These are phyloP conservation scores for Laticauda colubrina DNA, from an alignment of 2,113 vertebrate genomes.

Conservation along the genomic window DNA sequence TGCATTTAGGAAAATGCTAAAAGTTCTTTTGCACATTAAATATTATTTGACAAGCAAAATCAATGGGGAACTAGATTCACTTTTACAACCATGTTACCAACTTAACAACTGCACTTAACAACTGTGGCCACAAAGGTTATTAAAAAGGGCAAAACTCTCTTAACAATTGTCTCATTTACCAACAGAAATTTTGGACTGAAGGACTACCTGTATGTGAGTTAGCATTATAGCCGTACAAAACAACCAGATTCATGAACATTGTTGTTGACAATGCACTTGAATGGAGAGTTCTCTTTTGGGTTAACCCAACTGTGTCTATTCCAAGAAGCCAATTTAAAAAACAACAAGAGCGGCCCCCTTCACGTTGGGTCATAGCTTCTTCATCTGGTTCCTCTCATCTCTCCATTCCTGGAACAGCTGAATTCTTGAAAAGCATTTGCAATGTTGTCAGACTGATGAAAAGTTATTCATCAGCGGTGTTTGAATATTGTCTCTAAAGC, in stretches of 20 bases:
- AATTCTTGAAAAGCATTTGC: conserved; percentile 8
- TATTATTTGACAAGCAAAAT: no score
- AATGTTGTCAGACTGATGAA: conserved; percentile 1
- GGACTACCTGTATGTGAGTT: background rate
- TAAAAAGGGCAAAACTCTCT: no score
- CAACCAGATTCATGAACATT: background rate
- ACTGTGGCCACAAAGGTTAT: no score
- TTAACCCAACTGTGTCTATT: background rate
- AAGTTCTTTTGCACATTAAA: no score
- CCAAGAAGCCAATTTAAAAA: background rate
- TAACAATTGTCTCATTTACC: no score
- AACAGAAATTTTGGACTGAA: no score
- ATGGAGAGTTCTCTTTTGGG: background rate
- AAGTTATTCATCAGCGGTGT: background rate
- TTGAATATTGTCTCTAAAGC: conserved; percentile 14
- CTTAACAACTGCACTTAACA: no score
- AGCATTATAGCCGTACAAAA: background rate
- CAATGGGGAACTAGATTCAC: no score
- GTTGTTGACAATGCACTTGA: background rate
- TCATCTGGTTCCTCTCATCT: conserved; percentile 17
- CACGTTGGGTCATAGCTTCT: background rate
- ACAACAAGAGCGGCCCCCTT: background rate
- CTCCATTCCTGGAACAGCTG: background rate
- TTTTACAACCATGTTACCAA: no score
- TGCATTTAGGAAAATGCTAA: no score